Evolutionary conservation across 2,888 invertebrate genomes (phyloP).

Genomic region (Drosophila pseudotalamancana): DNA sequence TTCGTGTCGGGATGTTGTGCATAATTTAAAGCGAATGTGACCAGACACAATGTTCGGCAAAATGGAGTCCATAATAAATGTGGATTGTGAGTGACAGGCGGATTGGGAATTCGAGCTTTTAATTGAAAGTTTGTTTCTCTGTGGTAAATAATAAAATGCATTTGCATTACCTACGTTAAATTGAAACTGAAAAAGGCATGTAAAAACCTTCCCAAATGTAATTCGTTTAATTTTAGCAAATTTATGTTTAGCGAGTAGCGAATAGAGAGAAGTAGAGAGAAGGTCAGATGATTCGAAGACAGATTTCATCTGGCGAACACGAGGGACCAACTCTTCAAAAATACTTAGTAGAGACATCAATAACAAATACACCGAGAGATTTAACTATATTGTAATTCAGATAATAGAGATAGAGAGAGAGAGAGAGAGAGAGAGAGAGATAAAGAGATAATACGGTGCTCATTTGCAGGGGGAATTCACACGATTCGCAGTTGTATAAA

Average conservation of each 20-base stretch:
- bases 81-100: constrained; percentile 37
- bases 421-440: constrained; percentile 19
- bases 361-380: constrained; percentile 43
- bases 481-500: constrained; percentile 31
- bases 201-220: constrained; percentile 7
- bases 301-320: constrained; percentile 24
- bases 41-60: constrained; percentile 22
- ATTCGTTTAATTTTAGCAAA: constrained; percentile 7
- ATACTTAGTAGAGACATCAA: constrained; percentile 34
- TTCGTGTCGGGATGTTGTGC: constrained; percentile 53
- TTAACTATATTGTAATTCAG: constrained; percentile 5
- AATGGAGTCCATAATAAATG: constrained; percentile 40
- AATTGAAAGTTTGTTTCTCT: constrained; percentile 53
- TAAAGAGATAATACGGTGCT: constrained; percentile 39
- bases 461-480: constrained; percentile 22
- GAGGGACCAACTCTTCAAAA: constrained; percentile 28
- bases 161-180: constrained; percentile 14
- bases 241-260: constrained; percentile 14
- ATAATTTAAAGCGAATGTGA: constrained; percentile 52
- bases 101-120: constrained; percentile 33
- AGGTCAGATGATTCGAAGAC: constrained; percentile 24
- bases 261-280: constrained; percentile 6
- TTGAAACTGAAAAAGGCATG: constrained; percentile 17
- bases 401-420: constrained; percentile 9
- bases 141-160: constrained; percentile 60